phyloP scores from a whole-genome alignment of 2,797 vertebrate genomes.

The Hyperoplus immaculatus region DNA sequence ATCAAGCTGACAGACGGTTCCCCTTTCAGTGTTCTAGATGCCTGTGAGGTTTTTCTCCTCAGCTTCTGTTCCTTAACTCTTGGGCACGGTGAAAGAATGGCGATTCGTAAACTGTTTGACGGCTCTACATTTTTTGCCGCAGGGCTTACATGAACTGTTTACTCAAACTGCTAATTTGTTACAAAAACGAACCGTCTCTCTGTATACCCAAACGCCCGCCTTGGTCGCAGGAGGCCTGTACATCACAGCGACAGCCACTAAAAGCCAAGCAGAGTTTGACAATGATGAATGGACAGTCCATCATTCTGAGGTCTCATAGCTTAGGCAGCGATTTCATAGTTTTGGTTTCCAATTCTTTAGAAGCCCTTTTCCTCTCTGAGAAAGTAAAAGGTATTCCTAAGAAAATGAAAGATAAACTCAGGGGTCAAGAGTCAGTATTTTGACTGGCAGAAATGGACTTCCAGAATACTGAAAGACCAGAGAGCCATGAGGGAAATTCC shows the following conservation, averaged over 20 bases:
- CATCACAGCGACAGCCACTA: constrained; percentile 44
- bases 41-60: constrained; percentile 11
- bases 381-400: too few relatives aligned
- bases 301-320: constrained; percentile 21
- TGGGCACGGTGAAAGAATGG: constrained; percentile 64
- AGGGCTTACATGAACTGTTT: constrained; percentile 74
- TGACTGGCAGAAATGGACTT: background rate
- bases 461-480: background rate
- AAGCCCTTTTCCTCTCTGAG: background rate
- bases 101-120: constrained; percentile 80
- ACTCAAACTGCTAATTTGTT: constrained; percentile 73
- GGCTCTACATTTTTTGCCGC: constrained; percentile 60
- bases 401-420: background rate
- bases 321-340: constrained; percentile 13
- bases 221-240: constrained; percentile 49
- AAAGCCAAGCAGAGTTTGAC: constrained; percentile 50
- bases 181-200: constrained; percentile 72
- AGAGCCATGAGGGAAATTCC: background rate
- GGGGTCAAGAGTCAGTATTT: background rate
- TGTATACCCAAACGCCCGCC: constrained; percentile 61
- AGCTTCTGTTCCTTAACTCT: constrained; percentile 52
- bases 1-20: constrained; percentile 22
- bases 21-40: constrained; percentile 26
- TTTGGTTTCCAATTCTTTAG: constrained; percentile 22
- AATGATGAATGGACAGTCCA: constrained; percentile 30